Percentiles rank a stretch among this genome's conserved stretches.
phyloP scores from a whole-genome alignment of 2,797 vertebrate species.

The Pangasius macronema region DNA sequence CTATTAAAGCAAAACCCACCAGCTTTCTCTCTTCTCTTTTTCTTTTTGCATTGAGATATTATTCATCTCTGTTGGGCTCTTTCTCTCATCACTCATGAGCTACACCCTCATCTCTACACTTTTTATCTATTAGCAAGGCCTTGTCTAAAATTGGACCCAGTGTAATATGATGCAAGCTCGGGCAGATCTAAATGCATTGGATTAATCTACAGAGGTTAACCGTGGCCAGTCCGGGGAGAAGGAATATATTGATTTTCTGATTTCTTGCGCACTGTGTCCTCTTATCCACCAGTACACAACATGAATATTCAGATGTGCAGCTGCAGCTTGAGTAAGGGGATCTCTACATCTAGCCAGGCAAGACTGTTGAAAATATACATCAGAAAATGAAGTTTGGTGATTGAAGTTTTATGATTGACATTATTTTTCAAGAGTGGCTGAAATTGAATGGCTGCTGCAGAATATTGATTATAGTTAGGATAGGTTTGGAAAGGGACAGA shows the following conservation, averaged over 20 bases:
- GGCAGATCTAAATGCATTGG: conserved; percentile 62
- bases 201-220: conserved; percentile 72
- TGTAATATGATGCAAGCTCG: conserved; percentile 69
- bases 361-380: conserved; percentile 34
- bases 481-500: not conserved
- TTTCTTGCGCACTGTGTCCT: conserved; percentile 42
- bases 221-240: conserved; percentile 48
- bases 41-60: conserved; percentile 41
- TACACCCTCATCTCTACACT: conserved; percentile 22
- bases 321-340: conserved; percentile 41
- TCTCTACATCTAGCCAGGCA: conserved; percentile 28
- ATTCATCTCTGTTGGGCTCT: conserved; percentile 43
- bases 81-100: conserved; percentile 39
- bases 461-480: not conserved
- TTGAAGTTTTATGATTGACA: not conserved
- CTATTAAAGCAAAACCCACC: conserved; percentile 40
- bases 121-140: conserved; percentile 69
- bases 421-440: conserved; percentile 8
- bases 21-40: not conserved
- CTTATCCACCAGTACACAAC: conserved; percentile 31
- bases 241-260: conserved; percentile 57
- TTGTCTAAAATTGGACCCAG: conserved; percentile 65
- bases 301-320: conserved; percentile 55
- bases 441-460: conserved; percentile 1
- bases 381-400: not conserved